Conservation (phyloP, 2,113 vertebrate species). For the Ctenomys sociabilis region DNA sequence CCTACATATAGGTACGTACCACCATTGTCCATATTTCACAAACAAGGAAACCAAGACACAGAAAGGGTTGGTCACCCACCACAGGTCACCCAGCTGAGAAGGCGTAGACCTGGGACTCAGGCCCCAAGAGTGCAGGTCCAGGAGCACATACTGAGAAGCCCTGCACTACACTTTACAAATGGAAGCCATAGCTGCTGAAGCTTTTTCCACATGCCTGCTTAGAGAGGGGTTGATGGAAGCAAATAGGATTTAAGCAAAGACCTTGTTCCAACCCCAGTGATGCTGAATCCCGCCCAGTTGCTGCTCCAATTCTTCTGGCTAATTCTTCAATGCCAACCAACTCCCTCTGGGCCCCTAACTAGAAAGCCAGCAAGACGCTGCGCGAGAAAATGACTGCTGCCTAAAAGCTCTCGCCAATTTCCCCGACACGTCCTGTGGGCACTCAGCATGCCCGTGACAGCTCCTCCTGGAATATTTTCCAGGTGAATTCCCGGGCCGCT, state of each 20-base stretch:
- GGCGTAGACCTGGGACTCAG: not conserved
- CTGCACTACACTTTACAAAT: not conserved
- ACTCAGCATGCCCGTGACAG: constrained; percentile 80
- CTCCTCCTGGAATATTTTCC: constrained; percentile 82
- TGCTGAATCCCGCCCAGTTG: not conserved
- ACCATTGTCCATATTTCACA: not conserved
- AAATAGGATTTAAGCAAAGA: not conserved
- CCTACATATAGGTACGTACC: fast-evolving
- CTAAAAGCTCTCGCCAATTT: constrained; percentile 76
- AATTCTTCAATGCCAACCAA: constrained; percentile 46
- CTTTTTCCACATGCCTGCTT: fast-evolving
- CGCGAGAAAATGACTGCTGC: not conserved
- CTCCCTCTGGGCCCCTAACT: constrained; percentile 34
- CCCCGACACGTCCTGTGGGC: constrained; percentile 82
- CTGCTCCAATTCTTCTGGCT: constrained; percentile 27
- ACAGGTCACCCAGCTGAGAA: not conserved
- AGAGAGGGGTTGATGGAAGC: not conserved
- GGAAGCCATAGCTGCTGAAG: too few relatives aligned
- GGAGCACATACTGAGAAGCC: not conserved
- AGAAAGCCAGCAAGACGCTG: constrained; percentile 51
- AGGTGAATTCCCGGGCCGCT: constrained; percentile 83
- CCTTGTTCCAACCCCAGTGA: not conserved
- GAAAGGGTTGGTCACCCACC: not conserved
- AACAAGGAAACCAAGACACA: not conserved
- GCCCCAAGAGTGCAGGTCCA: fast-evolving